Evolutionary conservation across 64 coral and sea anemone species (phyloP).

Genomic region (Acropora tenuis): DNA sequence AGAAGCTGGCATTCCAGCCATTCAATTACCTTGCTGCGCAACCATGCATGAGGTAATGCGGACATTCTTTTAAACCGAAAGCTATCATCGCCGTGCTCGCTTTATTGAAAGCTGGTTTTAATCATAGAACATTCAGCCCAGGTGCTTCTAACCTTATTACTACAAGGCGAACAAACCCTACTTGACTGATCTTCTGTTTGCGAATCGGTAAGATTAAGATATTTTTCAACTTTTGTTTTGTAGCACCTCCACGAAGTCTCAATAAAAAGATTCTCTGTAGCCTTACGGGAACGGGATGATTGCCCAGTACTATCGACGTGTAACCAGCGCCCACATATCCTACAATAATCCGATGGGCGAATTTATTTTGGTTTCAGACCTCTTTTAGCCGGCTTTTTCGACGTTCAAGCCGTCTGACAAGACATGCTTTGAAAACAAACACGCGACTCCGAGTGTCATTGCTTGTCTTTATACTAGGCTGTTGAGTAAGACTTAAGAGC

Average conservation of each 20-base stretch:
- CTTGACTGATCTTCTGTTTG: too few species aligned
- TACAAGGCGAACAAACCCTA: neutral
- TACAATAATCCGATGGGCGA: neutral
- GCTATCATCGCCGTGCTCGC: constrained; percentile 7
- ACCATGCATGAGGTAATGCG: neutral
- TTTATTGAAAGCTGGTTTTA: neutral
- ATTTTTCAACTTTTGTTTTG: constrained; percentile 6
- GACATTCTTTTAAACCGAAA: neutral
- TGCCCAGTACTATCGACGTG: too few species aligned
- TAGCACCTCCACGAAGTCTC: neutral
- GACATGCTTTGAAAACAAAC: too few species aligned
- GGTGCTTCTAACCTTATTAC: constrained; percentile 4
- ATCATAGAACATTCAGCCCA: too few species aligned
- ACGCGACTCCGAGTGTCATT: neutral
- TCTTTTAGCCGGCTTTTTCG: neutral
- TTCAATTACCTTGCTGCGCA: neutral
- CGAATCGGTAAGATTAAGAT: too few species aligned
- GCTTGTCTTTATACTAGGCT: too few species aligned
- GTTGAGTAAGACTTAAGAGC: too few species aligned
- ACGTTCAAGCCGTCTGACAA: too few species aligned
- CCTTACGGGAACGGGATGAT: too few species aligned
- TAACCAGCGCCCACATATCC: too few species aligned
- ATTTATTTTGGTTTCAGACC: neutral
- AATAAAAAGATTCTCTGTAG: too few species aligned
- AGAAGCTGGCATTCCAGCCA: neutral